phyloP scores from a whole-genome alignment of 2,888 invertebrate species.

The Perithous albicinctus region DNA sequence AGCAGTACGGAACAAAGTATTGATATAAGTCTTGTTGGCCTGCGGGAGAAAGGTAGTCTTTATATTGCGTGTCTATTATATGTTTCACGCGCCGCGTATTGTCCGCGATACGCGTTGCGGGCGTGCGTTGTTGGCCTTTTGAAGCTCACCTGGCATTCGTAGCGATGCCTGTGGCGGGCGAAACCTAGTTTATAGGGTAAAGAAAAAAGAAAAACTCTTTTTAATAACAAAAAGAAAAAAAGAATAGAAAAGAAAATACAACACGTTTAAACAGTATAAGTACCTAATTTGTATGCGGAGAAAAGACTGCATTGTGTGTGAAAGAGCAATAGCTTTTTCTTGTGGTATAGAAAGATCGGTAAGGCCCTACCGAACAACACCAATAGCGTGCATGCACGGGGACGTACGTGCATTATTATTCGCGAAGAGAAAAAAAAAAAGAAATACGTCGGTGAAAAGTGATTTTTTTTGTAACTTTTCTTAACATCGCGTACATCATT shows the following conservation, averaged over 20 bases:
- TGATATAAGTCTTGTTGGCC: constrained; percentile 49
- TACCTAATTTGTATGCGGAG: constrained; percentile 68
- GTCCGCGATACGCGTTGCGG: constrained; percentile 68
- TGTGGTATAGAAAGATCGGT: constrained; percentile 55
- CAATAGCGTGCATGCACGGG: constrained; percentile 61
- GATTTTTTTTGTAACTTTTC: constrained; percentile 25
- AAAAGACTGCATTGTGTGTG: constrained; percentile 72
- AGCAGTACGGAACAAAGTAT: constrained; percentile 54
- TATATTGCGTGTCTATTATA: constrained; percentile 62
- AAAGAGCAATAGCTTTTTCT: constrained; percentile 46
- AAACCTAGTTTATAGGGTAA: constrained; percentile 46
- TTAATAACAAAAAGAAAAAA: constrained; percentile 23
- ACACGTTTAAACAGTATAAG: constrained; percentile 63
- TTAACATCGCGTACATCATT: constrained; percentile 20
- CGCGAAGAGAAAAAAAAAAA: constrained; percentile 52
- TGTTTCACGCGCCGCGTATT: constrained; percentile 72
- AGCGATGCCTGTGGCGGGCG: constrained; percentile 67
- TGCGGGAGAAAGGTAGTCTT: constrained; percentile 46
- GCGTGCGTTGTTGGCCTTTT: constrained; percentile 72
- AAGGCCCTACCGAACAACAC: constrained; percentile 53
- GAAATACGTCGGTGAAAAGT: constrained; percentile 56
- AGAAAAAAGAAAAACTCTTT: constrained; percentile 40
- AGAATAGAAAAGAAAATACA: constrained; percentile 20
- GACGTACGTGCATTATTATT: constrained; percentile 68
- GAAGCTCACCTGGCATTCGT: constrained; percentile 68